These are phyloP conservation scores for Lepilemur ruficaudatus DNA, from an alignment of 2,797 vertebrate genomes.

Conservation along the genomic window DNA sequence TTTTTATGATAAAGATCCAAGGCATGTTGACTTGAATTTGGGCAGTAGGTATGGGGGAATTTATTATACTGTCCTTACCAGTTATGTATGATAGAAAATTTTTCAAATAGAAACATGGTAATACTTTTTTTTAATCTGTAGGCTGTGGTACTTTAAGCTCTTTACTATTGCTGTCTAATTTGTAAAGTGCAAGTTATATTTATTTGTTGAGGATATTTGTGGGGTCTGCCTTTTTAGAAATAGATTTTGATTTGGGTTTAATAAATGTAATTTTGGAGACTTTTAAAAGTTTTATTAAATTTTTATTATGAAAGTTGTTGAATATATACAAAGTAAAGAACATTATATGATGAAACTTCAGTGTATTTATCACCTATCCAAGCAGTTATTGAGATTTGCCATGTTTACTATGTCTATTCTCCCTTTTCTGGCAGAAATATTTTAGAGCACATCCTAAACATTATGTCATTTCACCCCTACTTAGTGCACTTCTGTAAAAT, in stretches of 20 bases:
- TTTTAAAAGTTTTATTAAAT: neutral
- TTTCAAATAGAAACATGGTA: neutral
- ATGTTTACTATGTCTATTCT: neutral
- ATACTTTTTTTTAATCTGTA: neutral
- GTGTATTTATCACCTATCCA: neutral
- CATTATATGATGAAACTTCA: neutral
- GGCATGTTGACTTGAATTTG: neutral
- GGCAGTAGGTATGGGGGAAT: neutral
- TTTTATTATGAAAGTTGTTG: neutral
- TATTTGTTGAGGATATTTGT: constrained; percentile 37
- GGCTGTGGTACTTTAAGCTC: neutral
- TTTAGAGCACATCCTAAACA: neutral
- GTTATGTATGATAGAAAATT: neutral
- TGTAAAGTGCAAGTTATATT: neutral
- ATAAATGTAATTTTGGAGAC: neutral
- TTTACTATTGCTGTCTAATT: neutral
- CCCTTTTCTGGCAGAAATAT: neutral
- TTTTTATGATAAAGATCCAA: constrained; percentile 1
- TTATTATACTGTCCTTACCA: neutral
- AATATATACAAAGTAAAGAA: neutral
- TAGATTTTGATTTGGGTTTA: constrained; percentile 27
- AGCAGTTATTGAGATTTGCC: neutral
- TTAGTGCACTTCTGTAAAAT: constrained; percentile 29
- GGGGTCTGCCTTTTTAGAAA: neutral
- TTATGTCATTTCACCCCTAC: neutral